Percentiles rank a stretch among this genome's conserved stretches.
These are phyloP conservation scores for Neuroterus valhalla DNA, from an alignment of 1,140 invertebrate genomes.

Conservation along the genomic window DNA sequence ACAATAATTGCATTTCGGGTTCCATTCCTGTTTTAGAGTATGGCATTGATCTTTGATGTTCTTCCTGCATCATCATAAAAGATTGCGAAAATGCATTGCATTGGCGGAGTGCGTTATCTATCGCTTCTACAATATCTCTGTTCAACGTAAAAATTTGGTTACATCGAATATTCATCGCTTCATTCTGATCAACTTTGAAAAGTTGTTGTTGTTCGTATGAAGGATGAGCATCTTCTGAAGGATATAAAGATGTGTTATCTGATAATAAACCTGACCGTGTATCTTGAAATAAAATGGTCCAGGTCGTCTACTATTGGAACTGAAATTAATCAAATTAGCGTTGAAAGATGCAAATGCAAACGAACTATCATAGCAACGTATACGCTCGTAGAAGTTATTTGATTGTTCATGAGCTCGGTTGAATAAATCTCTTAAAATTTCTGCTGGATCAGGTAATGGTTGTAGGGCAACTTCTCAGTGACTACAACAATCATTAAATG, in stretches of 20 bases:
- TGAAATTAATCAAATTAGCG: conserved; percentile 27
- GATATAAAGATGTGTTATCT: conserved; percentile 19
- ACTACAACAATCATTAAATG: conserved; percentile 34
- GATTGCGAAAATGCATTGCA: conserved; percentile 39
- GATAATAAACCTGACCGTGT: conserved; percentile 1
- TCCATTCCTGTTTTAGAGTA: neutral
- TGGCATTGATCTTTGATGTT: conserved; percentile 38
- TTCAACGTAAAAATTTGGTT: conserved; percentile 35
- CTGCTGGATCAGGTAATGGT: conserved; percentile 1
- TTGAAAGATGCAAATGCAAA: conserved; percentile 35
- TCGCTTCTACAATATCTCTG: conserved; percentile 14
- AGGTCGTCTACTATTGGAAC: conserved; percentile 13
- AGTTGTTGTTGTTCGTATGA: conserved; percentile 45
- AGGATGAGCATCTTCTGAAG: neutral
- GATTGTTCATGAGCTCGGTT: neutral
- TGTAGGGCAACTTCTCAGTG: conserved; percentile 4
- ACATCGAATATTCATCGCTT: conserved; percentile 34
- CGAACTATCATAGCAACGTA: conserved; percentile 27
- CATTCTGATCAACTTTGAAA: conserved; percentile 44
- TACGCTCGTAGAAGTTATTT: conserved; percentile 27
- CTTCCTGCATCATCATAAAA: conserved; percentile 44
- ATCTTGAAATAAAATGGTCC: conserved; percentile 27
- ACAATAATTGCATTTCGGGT: conserved; percentile 42
- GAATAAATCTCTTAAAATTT: neutral
- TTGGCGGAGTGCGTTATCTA: conserved; percentile 36